phyloP scores from a whole-genome alignment of 2,113 vertebrate species.

The Rattus norvegicus region DNA sequence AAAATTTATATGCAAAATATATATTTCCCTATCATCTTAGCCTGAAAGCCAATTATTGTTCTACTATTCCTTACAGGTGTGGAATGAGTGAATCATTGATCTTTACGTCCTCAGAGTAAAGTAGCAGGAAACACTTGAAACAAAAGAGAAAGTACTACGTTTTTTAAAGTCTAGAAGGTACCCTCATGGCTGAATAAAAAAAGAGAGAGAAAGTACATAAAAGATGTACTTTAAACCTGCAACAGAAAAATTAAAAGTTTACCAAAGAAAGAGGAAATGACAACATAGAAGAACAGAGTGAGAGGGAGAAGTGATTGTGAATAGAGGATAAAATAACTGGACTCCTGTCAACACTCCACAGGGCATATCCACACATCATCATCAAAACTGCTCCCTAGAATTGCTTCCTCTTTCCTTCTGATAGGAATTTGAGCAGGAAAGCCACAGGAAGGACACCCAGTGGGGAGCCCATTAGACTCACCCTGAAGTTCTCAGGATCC shows the following conservation, averaged over 20 bases:
- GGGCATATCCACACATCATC: neutral
- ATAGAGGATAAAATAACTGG: neutral
- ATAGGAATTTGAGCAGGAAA: neutral
- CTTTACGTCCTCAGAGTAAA: neutral
- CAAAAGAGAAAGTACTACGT: neutral
- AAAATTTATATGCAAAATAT: neutral
- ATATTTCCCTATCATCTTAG: accelerated
- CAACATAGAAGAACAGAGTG: neutral
- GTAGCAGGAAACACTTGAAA: neutral
- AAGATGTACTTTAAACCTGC: neutral
- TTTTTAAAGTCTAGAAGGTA: too few species aligned
- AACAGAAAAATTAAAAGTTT: neutral
- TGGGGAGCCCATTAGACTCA: neutral
- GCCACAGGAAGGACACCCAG: neutral
- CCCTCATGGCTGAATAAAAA: too few species aligned
- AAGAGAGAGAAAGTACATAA: neutral
- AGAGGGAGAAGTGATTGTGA: neutral
- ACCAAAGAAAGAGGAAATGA: neutral
- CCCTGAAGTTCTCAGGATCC: neutral
- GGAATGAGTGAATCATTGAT: neutral
- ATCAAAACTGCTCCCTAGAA: neutral
- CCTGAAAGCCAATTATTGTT: neutral
- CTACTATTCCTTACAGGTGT: neutral
- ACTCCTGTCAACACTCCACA: neutral
- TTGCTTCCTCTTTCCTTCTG: neutral